Evolutionary conservation across 2,113 vertebrate genomes (phyloP).

Genomic region (Pardalotus punctatus): DNA sequence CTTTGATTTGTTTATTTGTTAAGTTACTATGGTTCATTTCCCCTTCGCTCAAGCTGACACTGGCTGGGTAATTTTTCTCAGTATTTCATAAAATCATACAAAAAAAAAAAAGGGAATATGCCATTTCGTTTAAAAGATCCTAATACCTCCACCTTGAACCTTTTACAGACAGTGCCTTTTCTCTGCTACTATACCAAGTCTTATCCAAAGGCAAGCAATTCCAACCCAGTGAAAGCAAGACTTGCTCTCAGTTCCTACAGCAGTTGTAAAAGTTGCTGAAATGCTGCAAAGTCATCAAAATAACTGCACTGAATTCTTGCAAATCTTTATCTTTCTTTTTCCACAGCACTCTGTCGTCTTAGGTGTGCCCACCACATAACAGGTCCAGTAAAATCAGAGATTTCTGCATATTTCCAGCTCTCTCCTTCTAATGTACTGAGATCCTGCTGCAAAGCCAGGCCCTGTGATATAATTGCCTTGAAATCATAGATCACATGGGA

Average conservation of each 20-base stretch:
- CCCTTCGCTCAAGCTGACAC: not conserved
- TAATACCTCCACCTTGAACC: not conserved
- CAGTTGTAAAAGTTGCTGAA: not conserved
- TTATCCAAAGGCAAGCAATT: not conserved
- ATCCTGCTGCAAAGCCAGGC: not conserved
- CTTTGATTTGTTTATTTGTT: not conserved
- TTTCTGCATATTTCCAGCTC: not conserved
- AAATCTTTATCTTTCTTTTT: not conserved
- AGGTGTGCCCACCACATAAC: not conserved
- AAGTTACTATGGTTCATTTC: not conserved
- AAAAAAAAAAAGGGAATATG: not conserved
- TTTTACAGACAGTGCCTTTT: not conserved
- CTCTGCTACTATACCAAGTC: not conserved
- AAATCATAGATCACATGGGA: not conserved
- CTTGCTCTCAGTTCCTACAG: not conserved
- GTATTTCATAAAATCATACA: not conserved
- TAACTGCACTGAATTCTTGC: not conserved
- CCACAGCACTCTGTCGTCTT: not conserved
- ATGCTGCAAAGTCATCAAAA: not conserved
- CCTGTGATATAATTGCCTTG: accelerated
- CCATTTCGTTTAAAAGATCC: not conserved
- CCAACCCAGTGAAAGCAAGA: not conserved
- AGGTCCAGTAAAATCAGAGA: not conserved
- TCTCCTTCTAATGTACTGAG: not conserved
- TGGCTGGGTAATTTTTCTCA: not conserved